Evolutionary conservation across 2,888 invertebrate species (phyloP).

Genomic region (Dicycla oo): DNA sequence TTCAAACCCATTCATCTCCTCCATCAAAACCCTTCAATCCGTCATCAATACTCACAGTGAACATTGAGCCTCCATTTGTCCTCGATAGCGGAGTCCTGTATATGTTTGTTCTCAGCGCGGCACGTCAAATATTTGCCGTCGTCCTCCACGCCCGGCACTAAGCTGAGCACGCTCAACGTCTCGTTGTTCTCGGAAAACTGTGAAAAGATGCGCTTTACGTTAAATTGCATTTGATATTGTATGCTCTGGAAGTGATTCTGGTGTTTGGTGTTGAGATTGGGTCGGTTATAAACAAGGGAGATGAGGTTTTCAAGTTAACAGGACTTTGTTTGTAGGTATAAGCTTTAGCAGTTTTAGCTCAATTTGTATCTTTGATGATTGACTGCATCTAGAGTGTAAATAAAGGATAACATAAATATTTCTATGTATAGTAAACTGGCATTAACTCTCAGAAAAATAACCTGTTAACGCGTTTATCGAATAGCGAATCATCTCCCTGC

Average conservation of each 20-base stretch:
- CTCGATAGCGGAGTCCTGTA: constrained; percentile 95
- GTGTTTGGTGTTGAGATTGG: constrained; percentile 50
- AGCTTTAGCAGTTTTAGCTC: not conserved
- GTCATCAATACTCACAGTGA: constrained; percentile 93
- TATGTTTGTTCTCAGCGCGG: constrained; percentile 96
- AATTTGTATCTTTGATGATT: not conserved
- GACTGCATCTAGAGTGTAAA: not conserved
- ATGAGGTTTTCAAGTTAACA: constrained; percentile 17
- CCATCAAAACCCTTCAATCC: constrained; percentile 41
- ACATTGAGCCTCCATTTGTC: constrained; percentile 97
- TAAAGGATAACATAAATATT: not conserved
- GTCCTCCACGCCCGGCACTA: constrained; percentile 96
- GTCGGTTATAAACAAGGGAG: constrained; percentile 33
- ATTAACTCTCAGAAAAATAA: not conserved
- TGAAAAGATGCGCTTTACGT: constrained; percentile 68
- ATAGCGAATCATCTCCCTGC: too few relatives aligned
- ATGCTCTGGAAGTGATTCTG: constrained; percentile 49
- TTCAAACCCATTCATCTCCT: constrained; percentile 24
- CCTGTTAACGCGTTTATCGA: not conserved
- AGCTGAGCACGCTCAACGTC: constrained; percentile 95
- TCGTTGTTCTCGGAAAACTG: constrained; percentile 96
- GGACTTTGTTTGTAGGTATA: constrained; percentile 8
- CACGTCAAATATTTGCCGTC: constrained; percentile 97
- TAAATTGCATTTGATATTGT: constrained; percentile 64
- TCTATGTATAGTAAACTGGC: not conserved